Evolutionary conservation across 2,888 invertebrate genomes (phyloP).

Genomic region (Caenorhabditis becei): DNA sequence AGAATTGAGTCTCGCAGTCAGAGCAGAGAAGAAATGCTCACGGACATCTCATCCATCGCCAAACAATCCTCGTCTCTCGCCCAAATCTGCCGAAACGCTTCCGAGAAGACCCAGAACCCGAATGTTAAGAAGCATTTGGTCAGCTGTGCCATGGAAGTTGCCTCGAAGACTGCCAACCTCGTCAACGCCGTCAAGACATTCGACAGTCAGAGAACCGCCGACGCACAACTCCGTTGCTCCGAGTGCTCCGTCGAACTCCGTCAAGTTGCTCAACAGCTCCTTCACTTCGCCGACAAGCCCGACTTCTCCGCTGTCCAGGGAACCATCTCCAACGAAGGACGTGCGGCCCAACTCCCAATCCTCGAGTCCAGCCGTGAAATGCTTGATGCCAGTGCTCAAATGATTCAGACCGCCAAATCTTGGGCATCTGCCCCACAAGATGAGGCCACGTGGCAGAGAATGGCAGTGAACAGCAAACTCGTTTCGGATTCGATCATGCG

Average conservation of each 20-base stretch:
- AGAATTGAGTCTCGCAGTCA: constrained; percentile 69
- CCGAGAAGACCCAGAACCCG: constrained; percentile 91
- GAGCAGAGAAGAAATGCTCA: constrained; percentile 69
- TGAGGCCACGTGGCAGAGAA: constrained; percentile 93
- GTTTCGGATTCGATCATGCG: constrained; percentile 97
- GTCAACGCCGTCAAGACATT: constrained; percentile 93
- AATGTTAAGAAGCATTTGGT: constrained; percentile 95
- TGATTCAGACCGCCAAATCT: constrained; percentile 86
- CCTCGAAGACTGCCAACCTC: constrained; percentile 93
- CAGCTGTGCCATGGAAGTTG: constrained; percentile 96
- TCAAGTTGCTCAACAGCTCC: constrained; percentile 93
- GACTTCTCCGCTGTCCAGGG: constrained; percentile 95
- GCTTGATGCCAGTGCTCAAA: constrained; percentile 89
- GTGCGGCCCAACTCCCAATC: constrained; percentile 88
- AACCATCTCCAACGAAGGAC: constrained; percentile 88
- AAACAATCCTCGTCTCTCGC: constrained; percentile 96
- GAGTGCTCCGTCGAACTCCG: constrained; percentile 89
- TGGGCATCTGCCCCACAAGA: constrained; percentile 90
- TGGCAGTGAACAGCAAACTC: constrained; percentile 89
- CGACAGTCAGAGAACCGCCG: constrained; percentile 86
- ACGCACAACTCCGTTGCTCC: constrained; percentile 16
- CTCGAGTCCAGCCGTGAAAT: constrained; percentile 86
- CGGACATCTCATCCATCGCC: constrained; percentile 90
- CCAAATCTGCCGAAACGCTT: constrained; percentile 94
- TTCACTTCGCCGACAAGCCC: constrained; percentile 93